phyloP scores from a whole-genome alignment of 2,888 invertebrate genomes.

The Eupithecia exiguata region DNA sequence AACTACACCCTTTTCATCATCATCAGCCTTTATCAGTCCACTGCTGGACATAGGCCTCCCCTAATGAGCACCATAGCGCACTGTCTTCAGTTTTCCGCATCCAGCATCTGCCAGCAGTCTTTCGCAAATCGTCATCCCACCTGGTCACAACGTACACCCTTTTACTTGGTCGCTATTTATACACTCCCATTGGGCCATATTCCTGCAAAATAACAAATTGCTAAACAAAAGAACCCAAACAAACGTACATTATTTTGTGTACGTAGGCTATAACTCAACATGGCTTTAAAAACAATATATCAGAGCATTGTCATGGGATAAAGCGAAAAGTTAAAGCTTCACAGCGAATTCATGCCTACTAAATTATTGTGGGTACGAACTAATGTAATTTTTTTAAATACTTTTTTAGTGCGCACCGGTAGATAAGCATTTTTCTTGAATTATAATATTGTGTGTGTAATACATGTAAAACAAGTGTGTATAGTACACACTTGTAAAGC shows the following conservation, averaged over 20 bases:
- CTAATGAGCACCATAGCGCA: too few relatives aligned
- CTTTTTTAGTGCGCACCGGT: neutral
- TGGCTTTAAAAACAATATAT: constrained; percentile 40
- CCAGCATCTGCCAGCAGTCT: too few relatives aligned
- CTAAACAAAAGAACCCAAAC: constrained; percentile 2
- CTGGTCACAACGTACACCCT: too few relatives aligned
- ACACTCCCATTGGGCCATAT: neutral
- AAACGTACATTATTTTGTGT: constrained; percentile 35
- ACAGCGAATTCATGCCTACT: neutral
- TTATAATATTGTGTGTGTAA: too few relatives aligned
- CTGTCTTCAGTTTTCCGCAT: too few relatives aligned
- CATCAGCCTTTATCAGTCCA: too few relatives aligned
- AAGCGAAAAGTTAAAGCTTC: constrained; percentile 10
- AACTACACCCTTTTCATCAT: neutral
- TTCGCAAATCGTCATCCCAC: too few relatives aligned
- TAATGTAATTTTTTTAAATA: neutral
- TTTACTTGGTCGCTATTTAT: neutral
- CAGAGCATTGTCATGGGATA: constrained; percentile 37
- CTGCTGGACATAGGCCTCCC: too few relatives aligned
- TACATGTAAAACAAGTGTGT: too few relatives aligned
- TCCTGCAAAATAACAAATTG: neutral
- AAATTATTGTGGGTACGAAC: neutral
- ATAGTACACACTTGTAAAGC: too few relatives aligned
- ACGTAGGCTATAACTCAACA: constrained; percentile 37
- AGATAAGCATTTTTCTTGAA: neutral